Evolutionary conservation across 2,888 invertebrate genomes (phyloP).

Genomic region (Pantelozetes paolii): DNA sequence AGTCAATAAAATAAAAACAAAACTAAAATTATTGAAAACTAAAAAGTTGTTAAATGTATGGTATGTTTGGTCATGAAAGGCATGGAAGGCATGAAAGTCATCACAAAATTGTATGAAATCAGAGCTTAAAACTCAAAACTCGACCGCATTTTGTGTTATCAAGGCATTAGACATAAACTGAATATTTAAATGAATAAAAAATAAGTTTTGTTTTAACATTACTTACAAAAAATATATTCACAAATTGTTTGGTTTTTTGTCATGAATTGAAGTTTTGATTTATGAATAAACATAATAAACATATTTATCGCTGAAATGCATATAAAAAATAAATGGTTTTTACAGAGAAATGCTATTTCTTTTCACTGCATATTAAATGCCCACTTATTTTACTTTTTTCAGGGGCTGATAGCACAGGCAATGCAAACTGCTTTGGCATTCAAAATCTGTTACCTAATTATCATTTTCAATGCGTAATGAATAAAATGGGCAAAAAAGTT

Average conservation of each 20-base stretch:
- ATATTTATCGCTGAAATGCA: neutral
- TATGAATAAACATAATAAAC: slow-evolving; percentile 24
- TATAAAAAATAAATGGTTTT: neutral
- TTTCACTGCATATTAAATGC: neutral
- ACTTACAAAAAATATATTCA: too few relatives aligned
- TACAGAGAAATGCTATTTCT: too few relatives aligned
- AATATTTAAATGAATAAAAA: too few relatives aligned
- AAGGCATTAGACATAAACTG: neutral
- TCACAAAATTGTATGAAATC: too few relatives aligned
- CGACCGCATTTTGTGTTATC: neutral
- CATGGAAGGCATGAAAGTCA: too few relatives aligned
- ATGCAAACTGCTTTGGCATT: slow-evolving; percentile 3
- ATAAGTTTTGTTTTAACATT: too few relatives aligned
- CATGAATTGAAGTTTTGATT: neutral
- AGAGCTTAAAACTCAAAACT: neutral
- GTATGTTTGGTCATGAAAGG: too few relatives aligned
- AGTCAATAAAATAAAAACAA: neutral
- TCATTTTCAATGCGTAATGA: slow-evolving; percentile 1
- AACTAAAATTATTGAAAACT: neutral
- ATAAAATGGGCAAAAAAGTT: neutral
- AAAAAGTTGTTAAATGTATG: neutral
- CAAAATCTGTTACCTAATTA: slow-evolving; percentile 13
- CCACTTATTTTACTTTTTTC: too few relatives aligned
- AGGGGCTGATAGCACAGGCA: neutral
- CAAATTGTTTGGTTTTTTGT: neutral